Percentiles rank a stretch among this genome's conserved stretches.
phyloP scores from a whole-genome alignment of 2,797 vertebrate genomes.

The Miichthys miiuy region DNA sequence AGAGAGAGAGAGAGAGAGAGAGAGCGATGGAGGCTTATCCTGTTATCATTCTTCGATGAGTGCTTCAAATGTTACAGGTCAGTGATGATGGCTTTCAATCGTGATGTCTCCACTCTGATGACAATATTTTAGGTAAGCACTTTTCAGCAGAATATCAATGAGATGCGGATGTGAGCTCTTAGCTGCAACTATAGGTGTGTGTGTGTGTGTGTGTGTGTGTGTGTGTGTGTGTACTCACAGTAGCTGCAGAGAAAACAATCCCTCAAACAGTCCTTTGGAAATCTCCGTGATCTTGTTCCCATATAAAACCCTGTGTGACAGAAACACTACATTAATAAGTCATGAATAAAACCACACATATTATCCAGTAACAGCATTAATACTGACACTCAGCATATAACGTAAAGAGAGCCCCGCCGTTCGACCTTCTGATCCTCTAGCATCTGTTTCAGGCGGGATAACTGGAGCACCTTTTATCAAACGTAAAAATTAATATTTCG shows the following conservation, averaged over 20 bases:
- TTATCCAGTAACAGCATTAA: not conserved
- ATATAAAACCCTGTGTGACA: conserved; percentile 91
- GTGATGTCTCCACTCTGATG: conserved; percentile 49
- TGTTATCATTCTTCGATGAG: conserved; percentile 50
- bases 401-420: not conserved
- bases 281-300: conserved; percentile 99
- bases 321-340: conserved; percentile 54
- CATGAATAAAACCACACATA: conserved; percentile 26
- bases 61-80: conserved; percentile 63
- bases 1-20: conserved; percentile 10
- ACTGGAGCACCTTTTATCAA: not conserved
- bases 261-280: conserved; percentile 95
- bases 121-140: conserved; percentile 57
- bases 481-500: conserved; percentile 6
- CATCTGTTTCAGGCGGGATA: not conserved
- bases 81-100: conserved; percentile 64
- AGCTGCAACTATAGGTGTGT: not conserved
- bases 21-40: conserved; percentile 34
- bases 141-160: conserved; percentile 67
- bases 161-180: conserved; percentile 46
- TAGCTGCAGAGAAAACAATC: conserved; percentile 95
- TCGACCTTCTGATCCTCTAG: not conserved
- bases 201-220: conserved; percentile 24
- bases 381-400: not conserved
- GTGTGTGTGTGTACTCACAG: conserved; percentile 88